Evolutionary conservation across 2,113 vertebrate genomes (phyloP).

Genomic region (Odobenus rosmarus): DNA sequence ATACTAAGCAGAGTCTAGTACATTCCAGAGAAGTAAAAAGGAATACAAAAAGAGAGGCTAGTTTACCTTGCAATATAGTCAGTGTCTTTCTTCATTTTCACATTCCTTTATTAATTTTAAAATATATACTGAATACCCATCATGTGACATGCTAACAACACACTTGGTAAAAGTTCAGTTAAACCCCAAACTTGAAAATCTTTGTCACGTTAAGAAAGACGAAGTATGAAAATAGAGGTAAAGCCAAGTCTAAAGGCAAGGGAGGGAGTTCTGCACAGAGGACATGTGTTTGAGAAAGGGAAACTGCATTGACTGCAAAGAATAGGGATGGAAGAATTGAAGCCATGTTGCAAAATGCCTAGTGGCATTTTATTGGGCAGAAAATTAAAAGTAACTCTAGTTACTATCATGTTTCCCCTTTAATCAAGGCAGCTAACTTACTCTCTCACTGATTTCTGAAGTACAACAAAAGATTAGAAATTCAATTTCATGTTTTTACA

Average conservation of each 20-base stretch:
- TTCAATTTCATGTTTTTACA: slow-evolving; percentile 57
- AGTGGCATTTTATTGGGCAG: background rate
- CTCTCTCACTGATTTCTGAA: background rate
- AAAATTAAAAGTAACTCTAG: background rate
- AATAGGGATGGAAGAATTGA: background rate
- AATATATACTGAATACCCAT: background rate
- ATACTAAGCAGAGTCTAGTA: background rate
- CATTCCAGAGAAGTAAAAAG: background rate
- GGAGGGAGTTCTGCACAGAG: background rate
- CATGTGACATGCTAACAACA: background rate
- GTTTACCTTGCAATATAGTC: background rate
- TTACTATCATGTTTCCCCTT: background rate
- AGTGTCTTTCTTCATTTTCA: background rate
- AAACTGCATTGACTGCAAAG: background rate
- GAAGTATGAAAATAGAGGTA: background rate
- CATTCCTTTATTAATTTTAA: background rate
- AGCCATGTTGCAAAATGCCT: background rate
- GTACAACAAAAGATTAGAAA: slow-evolving; percentile 1
- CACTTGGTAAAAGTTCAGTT: background rate
- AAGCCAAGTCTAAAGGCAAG: background rate
- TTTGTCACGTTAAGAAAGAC: background rate
- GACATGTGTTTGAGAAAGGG: background rate
- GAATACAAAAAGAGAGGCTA: background rate
- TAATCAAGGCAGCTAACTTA: background rate
- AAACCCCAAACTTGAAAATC: background rate